Percentiles rank a stretch among this genome's conserved stretches.
Conservation (phyloP, 1,140 invertebrate genomes). For the Ganaspis sp. region DNA sequence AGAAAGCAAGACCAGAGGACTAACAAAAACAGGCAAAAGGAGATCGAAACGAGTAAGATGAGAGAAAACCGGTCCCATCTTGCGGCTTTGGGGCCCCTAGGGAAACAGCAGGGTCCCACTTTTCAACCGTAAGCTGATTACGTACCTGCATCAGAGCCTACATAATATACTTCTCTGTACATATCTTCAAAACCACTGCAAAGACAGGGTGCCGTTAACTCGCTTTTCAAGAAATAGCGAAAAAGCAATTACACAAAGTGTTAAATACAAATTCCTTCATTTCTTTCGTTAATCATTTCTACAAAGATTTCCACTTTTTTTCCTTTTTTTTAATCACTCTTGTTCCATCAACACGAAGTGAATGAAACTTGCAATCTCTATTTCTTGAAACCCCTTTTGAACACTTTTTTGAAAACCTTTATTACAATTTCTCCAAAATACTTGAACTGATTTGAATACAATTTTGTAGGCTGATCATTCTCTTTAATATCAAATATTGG, state of each 20-base stretch:
- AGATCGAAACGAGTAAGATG: conserved; percentile 32
- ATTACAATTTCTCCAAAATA: too few species aligned
- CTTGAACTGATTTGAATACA: too few species aligned
- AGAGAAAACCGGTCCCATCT: conserved; percentile 56
- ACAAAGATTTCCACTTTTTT: background rate
- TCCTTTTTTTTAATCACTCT: too few species aligned
- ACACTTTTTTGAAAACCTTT: too few species aligned
- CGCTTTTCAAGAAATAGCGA: background rate
- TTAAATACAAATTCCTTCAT: conserved; percentile 5
- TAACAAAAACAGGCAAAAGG: conserved; percentile 47
- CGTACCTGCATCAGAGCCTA: conserved; percentile 54
- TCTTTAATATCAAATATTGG: too few species aligned
- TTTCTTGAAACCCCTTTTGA: too few species aligned
- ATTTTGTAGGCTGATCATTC: too few species aligned
- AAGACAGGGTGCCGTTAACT: conserved; percentile 20
- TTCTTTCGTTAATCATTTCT: background rate
- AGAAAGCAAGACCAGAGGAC: conserved; percentile 56
- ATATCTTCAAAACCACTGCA: conserved; percentile 43
- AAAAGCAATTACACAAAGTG: conserved; percentile 11
- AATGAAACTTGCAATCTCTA: too few species aligned
- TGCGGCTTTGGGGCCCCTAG: conserved; percentile 46
- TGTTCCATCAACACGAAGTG: too few species aligned
- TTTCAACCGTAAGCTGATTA: conserved; percentile 58
- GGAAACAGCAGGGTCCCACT: conserved; percentile 34
- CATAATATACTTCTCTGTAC: conserved; percentile 48